Evolutionary conservation across 2,888 invertebrate genomes (phyloP).

Genomic region (Conops quadrifasciatus): DNA sequence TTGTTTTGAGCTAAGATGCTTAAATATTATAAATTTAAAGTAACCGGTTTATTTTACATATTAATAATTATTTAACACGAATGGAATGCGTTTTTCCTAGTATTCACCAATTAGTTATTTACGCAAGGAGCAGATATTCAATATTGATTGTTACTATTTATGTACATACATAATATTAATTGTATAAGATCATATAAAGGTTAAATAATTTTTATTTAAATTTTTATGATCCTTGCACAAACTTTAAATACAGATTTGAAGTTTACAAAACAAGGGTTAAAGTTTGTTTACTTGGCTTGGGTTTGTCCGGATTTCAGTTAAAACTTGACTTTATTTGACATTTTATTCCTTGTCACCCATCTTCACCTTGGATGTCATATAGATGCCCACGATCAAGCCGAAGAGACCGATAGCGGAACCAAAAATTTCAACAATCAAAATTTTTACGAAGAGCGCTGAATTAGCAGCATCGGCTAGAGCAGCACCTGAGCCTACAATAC

Average conservation of each 20-base stretch:
- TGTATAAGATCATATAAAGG: not conserved
- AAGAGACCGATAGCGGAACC: constrained; percentile 99
- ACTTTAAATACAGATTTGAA: not conserved
- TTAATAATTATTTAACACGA: not conserved
- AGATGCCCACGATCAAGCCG: constrained; percentile 97
- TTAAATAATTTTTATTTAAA: not conserved
- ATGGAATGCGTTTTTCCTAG: not conserved
- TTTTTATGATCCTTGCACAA: not conserved
- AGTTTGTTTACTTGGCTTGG: not conserved
- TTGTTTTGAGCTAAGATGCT: not conserved
- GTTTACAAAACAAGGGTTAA: not conserved
- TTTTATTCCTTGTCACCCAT: constrained; percentile 73
- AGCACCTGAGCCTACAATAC: constrained; percentile 98
- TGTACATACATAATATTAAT: not conserved
- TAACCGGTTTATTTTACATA: not conserved
- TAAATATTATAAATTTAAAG: not conserved
- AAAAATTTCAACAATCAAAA: constrained; percentile 98
- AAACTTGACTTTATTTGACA: not conserved
- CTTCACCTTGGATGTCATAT: constrained; percentile 85
- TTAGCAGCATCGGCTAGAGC: constrained; percentile 98
- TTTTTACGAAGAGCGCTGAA: constrained; percentile 94
- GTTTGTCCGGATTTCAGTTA: not conserved
- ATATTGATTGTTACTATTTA: not conserved
- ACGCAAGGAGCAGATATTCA: not conserved
- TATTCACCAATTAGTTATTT: not conserved